phyloP scores from a whole-genome alignment of 2,113 vertebrate genomes.

The Pipa parva region DNA sequence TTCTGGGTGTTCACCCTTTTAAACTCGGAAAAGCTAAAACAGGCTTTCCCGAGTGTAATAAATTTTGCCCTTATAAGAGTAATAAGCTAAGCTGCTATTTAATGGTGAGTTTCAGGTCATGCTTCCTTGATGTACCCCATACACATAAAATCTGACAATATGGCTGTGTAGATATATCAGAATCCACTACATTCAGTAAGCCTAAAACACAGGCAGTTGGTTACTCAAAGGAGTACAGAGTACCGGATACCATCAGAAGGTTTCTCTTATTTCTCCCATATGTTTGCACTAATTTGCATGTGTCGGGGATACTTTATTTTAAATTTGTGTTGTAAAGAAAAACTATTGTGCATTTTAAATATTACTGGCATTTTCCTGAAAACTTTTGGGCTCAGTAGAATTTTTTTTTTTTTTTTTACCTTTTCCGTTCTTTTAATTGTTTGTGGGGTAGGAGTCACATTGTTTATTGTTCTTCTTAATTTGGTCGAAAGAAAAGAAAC shows the following conservation, averaged over 20 bases:
- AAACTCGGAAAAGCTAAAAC: too few species aligned
- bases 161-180: too few species aligned
- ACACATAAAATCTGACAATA: too few species aligned
- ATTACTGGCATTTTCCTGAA: conserved; percentile 13
- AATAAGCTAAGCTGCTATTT: too few species aligned
- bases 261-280: conserved; percentile 36
- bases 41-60: too few species aligned
- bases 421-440: conserved; percentile 30
- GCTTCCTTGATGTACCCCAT: too few species aligned
- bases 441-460: conserved; percentile 32
- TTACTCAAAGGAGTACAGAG: too few species aligned
- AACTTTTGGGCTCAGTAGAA: conserved; percentile 19
- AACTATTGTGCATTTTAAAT: conserved; percentile 29
- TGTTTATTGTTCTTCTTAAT: conserved; percentile 39
- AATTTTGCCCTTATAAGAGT: too few species aligned
- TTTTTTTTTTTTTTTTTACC: not conserved
- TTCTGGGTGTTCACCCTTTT: too few species aligned
- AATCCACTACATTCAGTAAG: too few species aligned
- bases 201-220: too few species aligned
- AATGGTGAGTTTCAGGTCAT: too few species aligned
- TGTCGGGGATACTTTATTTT: conserved; percentile 27
- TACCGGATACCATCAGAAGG: conserved; percentile 7
- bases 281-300: conserved; percentile 26
- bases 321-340: conserved; percentile 29
- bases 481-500: conserved; percentile 1